Percentiles rank a stretch among this genome's conserved stretches.
Evolutionary conservation across 2,113 vertebrate genomes (phyloP).

Genomic region (Pachyramphus minor): DNA sequence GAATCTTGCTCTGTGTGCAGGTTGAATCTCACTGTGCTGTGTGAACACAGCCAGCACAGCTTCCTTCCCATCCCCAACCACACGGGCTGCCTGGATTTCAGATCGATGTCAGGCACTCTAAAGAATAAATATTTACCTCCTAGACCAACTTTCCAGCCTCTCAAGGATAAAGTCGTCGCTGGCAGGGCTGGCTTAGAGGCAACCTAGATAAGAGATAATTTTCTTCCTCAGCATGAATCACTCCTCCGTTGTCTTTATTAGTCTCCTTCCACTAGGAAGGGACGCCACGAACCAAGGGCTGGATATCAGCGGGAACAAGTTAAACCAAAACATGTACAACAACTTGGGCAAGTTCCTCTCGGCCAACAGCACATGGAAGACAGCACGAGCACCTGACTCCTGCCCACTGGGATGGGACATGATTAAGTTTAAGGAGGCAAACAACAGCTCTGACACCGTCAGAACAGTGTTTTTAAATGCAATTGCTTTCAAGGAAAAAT

Average conservation of each 20-base stretch:
- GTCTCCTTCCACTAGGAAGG: neutral
- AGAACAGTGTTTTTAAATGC: neutral
- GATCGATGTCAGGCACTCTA: constrained; percentile 4
- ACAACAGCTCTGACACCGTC: neutral
- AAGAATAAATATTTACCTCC: constrained; percentile 50
- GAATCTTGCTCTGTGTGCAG: neutral
- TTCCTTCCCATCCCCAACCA: neutral
- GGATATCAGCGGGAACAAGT: neutral
- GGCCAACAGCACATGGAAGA: neutral
- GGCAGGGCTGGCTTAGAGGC: constrained; percentile 7
- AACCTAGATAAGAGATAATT: constrained; percentile 44
- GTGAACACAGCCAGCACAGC: neutral
- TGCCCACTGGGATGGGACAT: neutral
- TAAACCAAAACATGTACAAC: neutral
- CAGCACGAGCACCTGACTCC: neutral
- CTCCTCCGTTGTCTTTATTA: neutral
- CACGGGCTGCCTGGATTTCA: neutral
- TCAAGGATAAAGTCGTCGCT: constrained; percentile 37
- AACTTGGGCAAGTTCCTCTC: neutral
- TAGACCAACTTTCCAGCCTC: constrained; percentile 31
- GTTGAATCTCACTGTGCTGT: neutral
- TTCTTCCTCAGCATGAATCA: constrained; percentile 15
- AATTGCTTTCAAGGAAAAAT: constrained; percentile 38
- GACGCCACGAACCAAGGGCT: neutral
- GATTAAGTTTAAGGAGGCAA: neutral